Conservation (phyloP, 2,113 vertebrate genomes). For the Xenus cinereus region DNA sequence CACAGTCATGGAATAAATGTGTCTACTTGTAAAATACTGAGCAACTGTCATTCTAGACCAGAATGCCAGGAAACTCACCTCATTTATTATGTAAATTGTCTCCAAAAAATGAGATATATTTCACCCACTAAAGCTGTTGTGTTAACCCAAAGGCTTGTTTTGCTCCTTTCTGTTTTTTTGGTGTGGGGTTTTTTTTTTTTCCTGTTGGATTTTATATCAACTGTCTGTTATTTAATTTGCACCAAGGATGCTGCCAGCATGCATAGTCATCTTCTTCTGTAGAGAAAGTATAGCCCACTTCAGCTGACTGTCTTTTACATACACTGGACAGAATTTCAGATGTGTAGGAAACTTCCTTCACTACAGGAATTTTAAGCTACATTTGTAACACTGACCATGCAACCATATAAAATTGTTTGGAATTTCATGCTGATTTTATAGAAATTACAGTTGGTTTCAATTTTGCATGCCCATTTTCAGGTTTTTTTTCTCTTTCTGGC, state of each 20-base stretch:
- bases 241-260: neutral
- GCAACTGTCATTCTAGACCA: neutral
- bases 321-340: neutral
- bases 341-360: neutral
- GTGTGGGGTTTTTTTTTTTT: neutral
- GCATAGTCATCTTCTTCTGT: neutral
- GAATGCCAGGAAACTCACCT: neutral
- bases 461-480: constrained; percentile 35
- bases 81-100: neutral
- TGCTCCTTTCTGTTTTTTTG: neutral
- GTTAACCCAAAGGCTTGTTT: neutral
- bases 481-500: neutral
- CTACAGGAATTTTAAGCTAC: constrained; percentile 26
- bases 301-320: neutral
- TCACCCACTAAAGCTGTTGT: neutral
- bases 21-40: neutral
- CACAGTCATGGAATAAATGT: neutral
- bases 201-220: neutral
- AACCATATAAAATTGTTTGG: constrained; percentile 55
- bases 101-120: neutral
- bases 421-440: constrained; percentile 62
- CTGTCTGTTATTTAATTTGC: neutral
- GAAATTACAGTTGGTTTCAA: constrained; percentile 57
- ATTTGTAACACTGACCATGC: constrained; percentile 43
- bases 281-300: neutral